Evolutionary conservation across 2,888 invertebrate species (phyloP).

Genomic region (Enoplolaimus lenunculus): DNA sequence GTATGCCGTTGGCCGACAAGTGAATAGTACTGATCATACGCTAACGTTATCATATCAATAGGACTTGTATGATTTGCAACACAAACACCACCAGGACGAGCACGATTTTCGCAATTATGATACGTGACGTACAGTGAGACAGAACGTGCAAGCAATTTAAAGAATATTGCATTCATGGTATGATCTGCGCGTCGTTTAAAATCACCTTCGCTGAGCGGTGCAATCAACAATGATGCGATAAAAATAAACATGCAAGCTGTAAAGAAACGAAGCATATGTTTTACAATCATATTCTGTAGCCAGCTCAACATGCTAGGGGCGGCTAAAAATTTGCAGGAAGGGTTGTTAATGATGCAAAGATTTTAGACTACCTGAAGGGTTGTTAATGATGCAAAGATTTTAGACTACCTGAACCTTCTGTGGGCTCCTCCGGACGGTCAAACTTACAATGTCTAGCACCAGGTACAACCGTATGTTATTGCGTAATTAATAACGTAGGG

Average conservation of each 20-base stretch:
- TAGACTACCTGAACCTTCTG: no score
- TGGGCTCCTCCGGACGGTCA: no score
- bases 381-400: no score
- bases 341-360: no score
- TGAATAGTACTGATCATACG: conserved; percentile 6
- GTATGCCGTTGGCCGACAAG: conserved; percentile 7
- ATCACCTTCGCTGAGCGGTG: background rate
- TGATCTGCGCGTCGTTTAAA: background rate
- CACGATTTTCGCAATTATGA: background rate
- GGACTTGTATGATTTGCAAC: conserved; percentile 16
- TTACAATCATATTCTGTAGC: no score
- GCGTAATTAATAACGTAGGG: no score
- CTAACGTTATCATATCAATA: conserved; percentile 12
- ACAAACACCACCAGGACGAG: conserved; percentile 26
- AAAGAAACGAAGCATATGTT: no score
- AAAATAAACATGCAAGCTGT: background rate
- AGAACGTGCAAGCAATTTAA: background rate
- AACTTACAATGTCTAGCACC: no score
- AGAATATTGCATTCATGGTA: conserved; percentile 12
- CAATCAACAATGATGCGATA: background rate
- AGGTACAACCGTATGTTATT: no score
- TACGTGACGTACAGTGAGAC: conserved; percentile 1
- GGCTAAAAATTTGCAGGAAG: no score
- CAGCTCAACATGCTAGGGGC: no score
- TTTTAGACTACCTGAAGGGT: no score